Evolutionary conservation across 2,888 invertebrate species (phyloP).

Genomic region (Quadriops clusia): DNA sequence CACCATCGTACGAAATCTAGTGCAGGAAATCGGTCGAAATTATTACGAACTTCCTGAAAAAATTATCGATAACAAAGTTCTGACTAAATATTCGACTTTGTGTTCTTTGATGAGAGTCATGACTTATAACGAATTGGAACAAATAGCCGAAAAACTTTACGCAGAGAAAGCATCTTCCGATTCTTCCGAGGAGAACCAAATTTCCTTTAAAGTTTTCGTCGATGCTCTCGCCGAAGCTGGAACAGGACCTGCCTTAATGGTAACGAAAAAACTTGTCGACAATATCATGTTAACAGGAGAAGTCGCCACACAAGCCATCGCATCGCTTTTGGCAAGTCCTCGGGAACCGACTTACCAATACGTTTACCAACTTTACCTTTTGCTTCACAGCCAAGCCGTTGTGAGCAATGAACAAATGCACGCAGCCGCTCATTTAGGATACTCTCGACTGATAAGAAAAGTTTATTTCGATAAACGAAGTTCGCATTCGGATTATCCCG

Average conservation of each 20-base stretch:
- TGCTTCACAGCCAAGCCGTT: constrained; percentile 42
- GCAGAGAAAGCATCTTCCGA: constrained; percentile 25
- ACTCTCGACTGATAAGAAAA: constrained; percentile 46
- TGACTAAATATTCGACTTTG: constrained; percentile 51
- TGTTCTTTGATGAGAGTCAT: constrained; percentile 47
- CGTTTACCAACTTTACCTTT: constrained; percentile 45
- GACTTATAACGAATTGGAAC: constrained; percentile 47
- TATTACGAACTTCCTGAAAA: constrained; percentile 46
- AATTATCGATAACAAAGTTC: constrained; percentile 44
- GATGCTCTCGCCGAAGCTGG: constrained; percentile 56
- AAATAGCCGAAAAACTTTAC: constrained; percentile 43
- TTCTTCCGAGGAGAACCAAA: constrained; percentile 28
- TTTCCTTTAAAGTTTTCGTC: constrained; percentile 51
- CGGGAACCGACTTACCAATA: constrained; percentile 52
- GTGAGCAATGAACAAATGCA: constrained; percentile 42
- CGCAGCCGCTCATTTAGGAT: constrained; percentile 46
- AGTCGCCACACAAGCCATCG: constrained; percentile 49
- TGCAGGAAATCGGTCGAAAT: constrained; percentile 47
- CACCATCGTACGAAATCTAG: constrained; percentile 29
- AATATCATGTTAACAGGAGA: constrained; percentile 33
- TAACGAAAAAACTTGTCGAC: constrained; percentile 49
- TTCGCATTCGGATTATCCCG: constrained; percentile 49
- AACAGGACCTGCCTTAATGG: constrained; percentile 54
- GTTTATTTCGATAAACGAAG: constrained; percentile 47
- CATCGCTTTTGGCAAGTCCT: constrained; percentile 41